A percentile compares a stretch with the other conserved stretches of the same genome.
These are phyloP conservation scores for Coleophora deauratella DNA, from an alignment of 2,888 invertebrate genomes.

Conservation along the genomic window DNA sequence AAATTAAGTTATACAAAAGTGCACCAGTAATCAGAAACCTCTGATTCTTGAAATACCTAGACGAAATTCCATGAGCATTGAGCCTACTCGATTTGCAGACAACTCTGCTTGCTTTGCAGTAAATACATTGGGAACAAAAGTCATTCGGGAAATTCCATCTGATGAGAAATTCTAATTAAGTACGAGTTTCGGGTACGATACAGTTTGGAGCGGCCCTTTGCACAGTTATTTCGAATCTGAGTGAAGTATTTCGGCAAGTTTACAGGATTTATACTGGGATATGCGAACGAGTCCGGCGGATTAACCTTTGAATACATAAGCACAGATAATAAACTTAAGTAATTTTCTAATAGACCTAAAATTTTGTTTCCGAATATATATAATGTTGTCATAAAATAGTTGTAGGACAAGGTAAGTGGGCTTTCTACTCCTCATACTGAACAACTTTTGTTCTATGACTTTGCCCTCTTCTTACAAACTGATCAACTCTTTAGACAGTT, in stretches of 20 bases:
- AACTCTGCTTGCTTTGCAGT: slow-evolving; percentile 26
- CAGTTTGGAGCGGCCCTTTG: slow-evolving; percentile 49
- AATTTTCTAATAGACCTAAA: too few species aligned
- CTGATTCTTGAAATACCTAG: too few species aligned
- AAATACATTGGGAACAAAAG: slow-evolving; percentile 45
- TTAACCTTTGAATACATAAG: slow-evolving; percentile 32
- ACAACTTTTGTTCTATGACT: too few species aligned
- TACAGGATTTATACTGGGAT: slow-evolving; percentile 31
- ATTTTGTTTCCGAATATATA: too few species aligned
- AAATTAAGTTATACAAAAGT: too few species aligned
- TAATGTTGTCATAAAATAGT: too few species aligned
- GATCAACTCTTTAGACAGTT: too few species aligned
- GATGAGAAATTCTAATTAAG: slow-evolving; percentile 55
- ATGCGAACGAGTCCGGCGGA: slow-evolving; percentile 32
- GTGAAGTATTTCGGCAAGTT: slow-evolving; percentile 47
- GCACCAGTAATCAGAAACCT: too few species aligned
- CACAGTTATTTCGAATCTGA: slow-evolving; percentile 51
- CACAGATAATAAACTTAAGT: too few species aligned
- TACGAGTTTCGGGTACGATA: slow-evolving; percentile 43
- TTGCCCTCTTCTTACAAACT: too few species aligned
- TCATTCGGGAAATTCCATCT: slow-evolving; percentile 52
- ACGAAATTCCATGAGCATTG: slow-evolving; percentile 23
- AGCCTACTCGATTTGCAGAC: slow-evolving; percentile 23
- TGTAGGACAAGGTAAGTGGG: too few species aligned
- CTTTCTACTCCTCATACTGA: too few species aligned